These are phyloP conservation scores for Aradophagus sp. DNA, from an alignment of 1,140 invertebrate genomes.

Conservation along the genomic window DNA sequence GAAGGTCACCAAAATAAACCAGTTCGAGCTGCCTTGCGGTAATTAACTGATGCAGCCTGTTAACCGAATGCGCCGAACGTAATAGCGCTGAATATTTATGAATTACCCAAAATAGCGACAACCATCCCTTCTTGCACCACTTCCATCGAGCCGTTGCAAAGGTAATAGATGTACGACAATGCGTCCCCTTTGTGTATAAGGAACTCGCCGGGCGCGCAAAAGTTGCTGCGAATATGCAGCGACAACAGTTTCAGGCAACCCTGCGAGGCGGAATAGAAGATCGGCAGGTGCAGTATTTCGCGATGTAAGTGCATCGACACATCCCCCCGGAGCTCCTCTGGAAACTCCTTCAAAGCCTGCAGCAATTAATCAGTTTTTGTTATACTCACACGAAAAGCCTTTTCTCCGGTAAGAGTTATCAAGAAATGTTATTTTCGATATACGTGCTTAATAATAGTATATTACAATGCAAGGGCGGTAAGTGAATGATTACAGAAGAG, in stretches of 20 bases:
- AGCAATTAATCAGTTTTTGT: conserved; percentile 26
- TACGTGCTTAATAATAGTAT: too few species aligned
- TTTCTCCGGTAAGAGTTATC: too few species aligned
- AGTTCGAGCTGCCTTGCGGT: too few species aligned
- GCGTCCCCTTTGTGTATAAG: conserved; percentile 98
- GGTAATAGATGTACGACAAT: conserved; percentile 95
- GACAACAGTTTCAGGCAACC: conserved; percentile 94
- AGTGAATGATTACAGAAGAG: too few species aligned
- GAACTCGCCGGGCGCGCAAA: conserved; percentile 97
- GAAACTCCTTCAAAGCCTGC: conserved; percentile 96
- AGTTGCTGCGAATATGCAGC: conserved; percentile 91
- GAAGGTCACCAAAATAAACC: too few species aligned
- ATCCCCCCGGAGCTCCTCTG: conserved; percentile 94
- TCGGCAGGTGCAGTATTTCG: conserved; percentile 94
- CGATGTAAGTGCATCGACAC: conserved; percentile 96
- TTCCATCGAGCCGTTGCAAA: conserved; percentile 98
- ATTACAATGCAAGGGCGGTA: too few species aligned
- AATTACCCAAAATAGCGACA: conserved; percentile 95
- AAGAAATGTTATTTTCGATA: too few species aligned
- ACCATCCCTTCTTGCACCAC: conserved; percentile 98
- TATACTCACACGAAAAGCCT: too few species aligned
- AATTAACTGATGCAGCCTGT: too few species aligned
- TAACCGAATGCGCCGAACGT: too few species aligned
- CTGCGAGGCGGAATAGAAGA: conserved; percentile 94
- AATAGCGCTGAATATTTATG: conserved; percentile 24